These are phyloP conservation scores for Notarius lentiginosus DNA, from an alignment of 2,113 vertebrate genomes.

Conservation along the genomic window DNA sequence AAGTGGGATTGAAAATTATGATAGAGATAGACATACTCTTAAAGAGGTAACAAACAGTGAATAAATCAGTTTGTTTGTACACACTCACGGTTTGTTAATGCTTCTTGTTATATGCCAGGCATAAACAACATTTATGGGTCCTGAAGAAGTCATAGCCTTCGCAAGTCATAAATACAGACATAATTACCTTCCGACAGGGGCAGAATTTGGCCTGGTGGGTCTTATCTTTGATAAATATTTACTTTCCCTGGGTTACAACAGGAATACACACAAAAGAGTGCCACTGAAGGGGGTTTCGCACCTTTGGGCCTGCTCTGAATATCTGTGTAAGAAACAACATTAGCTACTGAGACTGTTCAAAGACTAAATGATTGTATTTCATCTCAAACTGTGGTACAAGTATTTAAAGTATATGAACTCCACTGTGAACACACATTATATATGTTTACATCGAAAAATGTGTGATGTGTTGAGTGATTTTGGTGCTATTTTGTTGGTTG, in stretches of 20 bases:
- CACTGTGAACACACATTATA: neutral
- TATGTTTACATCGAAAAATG: neutral
- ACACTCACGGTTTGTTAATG: neutral
- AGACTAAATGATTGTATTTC: neutral
- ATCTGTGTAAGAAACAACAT: neutral
- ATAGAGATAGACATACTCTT: neutral
- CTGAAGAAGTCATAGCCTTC: conserved; percentile 24
- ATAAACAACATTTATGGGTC: conserved; percentile 9
- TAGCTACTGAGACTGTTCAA: neutral
- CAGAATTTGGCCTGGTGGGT: conserved; percentile 52
- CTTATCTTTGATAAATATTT: conserved; percentile 73
- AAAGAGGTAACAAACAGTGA: neutral
- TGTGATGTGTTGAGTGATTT: neutral
- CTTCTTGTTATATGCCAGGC: neutral
- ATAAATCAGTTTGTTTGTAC: neutral
- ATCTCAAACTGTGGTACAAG: neutral
- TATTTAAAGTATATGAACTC: neutral
- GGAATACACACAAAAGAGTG: conserved; percentile 13
- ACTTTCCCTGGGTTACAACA: conserved; percentile 51
- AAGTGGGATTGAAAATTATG: neutral
- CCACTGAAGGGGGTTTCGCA: conserved; percentile 13
- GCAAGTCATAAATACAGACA: conserved; percentile 58
- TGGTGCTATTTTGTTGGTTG: neutral
- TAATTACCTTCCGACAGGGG: conserved; percentile 53
- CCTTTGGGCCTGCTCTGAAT: conserved; percentile 2